Evolutionary conservation across 2,113 vertebrate genomes (phyloP).

Genomic region (Parus major): DNA sequence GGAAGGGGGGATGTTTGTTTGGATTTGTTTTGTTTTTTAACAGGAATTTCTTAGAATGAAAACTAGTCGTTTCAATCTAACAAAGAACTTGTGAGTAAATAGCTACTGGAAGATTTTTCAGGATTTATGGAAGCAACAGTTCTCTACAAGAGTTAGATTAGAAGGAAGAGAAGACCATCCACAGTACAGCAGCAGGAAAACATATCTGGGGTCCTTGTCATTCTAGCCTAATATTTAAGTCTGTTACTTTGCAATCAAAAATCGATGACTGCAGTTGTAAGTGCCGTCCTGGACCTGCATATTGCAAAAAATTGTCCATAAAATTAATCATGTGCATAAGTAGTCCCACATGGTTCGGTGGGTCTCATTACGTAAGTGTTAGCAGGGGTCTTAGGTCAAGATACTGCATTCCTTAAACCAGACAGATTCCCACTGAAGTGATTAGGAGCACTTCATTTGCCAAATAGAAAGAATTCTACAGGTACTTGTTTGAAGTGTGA

Average conservation of each 20-base stretch:
- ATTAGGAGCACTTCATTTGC: constrained; percentile 26
- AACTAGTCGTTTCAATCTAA: not conserved
- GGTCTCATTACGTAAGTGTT: not conserved
- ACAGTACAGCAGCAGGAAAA: not conserved
- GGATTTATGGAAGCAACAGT: not conserved
- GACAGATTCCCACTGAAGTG: constrained; percentile 23
- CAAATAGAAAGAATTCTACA: constrained; percentile 6
- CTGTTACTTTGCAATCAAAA: not conserved
- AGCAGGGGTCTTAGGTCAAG: constrained; percentile 36
- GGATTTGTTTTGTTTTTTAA: not conserved
- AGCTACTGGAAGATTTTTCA: not conserved
- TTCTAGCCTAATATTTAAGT: not conserved
- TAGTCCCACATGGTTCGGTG: constrained; percentile 29
- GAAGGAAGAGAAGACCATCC: not conserved
- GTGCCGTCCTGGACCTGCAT: not conserved
- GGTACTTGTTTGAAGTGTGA: constrained; percentile 43
- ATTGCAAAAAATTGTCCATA: not conserved
- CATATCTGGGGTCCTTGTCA: not conserved
- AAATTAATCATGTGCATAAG: constrained; percentile 18
- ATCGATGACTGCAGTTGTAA: not conserved
- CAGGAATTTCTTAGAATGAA: not conserved
- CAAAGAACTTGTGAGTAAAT: not conserved
- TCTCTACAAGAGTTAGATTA: not conserved
- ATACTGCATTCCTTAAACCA: constrained; percentile 39
- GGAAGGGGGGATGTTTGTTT: too few relatives aligned